Evolutionary conservation across 2,888 invertebrate genomes (phyloP).

Genomic region (Lycia hirtaria): DNA sequence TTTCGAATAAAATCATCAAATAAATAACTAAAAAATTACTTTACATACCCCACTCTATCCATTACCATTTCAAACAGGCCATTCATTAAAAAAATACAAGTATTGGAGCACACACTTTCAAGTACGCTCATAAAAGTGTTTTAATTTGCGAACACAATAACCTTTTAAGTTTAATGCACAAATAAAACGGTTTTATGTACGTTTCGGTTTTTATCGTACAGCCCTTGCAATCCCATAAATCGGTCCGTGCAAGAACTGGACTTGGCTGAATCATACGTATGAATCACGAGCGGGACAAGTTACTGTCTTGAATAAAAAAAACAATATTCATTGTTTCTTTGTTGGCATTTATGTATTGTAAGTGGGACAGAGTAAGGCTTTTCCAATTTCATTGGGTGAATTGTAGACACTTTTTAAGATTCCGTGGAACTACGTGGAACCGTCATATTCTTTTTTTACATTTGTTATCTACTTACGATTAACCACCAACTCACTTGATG

Average conservation of each 20-base stretch:
- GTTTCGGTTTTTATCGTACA: conserved; percentile 22
- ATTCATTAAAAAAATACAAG: background rate
- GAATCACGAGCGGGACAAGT: conserved; percentile 31
- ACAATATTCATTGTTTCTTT: conserved; percentile 17
- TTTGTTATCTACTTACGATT: no score
- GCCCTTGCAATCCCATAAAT: conserved; percentile 35
- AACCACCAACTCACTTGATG: no score
- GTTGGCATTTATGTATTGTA: conserved; percentile 5
- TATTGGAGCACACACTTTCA: conserved; percentile 1
- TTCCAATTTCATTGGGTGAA: conserved; percentile 1
- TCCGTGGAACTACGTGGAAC: no score
- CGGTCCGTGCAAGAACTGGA: conserved; percentile 30
- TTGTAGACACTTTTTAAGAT: no score
- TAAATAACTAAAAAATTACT: no score
- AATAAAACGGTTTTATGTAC: conserved; percentile 23
- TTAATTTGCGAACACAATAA: conserved; percentile 32
- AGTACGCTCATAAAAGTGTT: conserved; percentile 17
- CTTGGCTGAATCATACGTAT: conserved; percentile 31
- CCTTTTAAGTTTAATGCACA: conserved; percentile 26
- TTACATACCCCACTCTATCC: background rate
- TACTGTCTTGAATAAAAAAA: conserved; percentile 9
- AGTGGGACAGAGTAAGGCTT: conserved; percentile 13
- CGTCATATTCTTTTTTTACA: no score
- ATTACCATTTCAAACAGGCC: background rate
- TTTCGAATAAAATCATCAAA: no score